phyloP scores from a whole-genome alignment of 2,888 invertebrate genomes.

The Oconnorella tubifera region DNA sequence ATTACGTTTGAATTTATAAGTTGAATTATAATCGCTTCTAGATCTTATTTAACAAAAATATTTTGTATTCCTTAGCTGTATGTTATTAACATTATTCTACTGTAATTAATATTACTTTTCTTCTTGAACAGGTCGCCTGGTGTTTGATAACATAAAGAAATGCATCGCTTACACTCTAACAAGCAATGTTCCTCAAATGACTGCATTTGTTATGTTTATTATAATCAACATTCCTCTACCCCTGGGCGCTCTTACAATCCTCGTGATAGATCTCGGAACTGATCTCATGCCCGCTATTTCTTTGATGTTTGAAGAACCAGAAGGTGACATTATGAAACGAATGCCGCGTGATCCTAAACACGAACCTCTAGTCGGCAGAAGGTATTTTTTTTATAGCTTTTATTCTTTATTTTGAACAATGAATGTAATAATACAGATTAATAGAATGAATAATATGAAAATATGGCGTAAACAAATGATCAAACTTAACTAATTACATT shows the following conservation, averaged over 20 bases:
- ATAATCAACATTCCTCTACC: constrained; percentile 25
- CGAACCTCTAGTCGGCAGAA: not conserved
- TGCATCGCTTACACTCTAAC: constrained; percentile 35
- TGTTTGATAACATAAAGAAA: constrained; percentile 38
- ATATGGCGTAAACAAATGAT: too few relatives aligned
- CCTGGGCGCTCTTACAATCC: constrained; percentile 23
- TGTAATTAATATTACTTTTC: too few relatives aligned
- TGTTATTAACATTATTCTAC: too few relatives aligned
- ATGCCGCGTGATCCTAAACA: constrained; percentile 66
- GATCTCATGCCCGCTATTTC: constrained; percentile 19
- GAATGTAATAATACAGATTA: too few relatives aligned
- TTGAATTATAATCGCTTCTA: too few relatives aligned
- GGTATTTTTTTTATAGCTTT: too few relatives aligned
- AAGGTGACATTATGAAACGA: constrained; percentile 88
- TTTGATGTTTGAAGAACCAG: constrained; percentile 59
- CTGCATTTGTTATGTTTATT: constrained; percentile 33
- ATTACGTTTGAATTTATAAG: too few relatives aligned
- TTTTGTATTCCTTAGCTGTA: too few relatives aligned
- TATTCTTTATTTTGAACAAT: too few relatives aligned
- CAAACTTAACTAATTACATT: too few relatives aligned
- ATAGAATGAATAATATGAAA: too few relatives aligned
- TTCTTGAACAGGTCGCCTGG: constrained; percentile 29
- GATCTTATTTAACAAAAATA: too few relatives aligned
- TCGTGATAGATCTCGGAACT: constrained; percentile 24
- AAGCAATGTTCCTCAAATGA: constrained; percentile 34